Conservation (phyloP, 1,140 invertebrate species). For the Leptestheria dahalacensis region DNA sequence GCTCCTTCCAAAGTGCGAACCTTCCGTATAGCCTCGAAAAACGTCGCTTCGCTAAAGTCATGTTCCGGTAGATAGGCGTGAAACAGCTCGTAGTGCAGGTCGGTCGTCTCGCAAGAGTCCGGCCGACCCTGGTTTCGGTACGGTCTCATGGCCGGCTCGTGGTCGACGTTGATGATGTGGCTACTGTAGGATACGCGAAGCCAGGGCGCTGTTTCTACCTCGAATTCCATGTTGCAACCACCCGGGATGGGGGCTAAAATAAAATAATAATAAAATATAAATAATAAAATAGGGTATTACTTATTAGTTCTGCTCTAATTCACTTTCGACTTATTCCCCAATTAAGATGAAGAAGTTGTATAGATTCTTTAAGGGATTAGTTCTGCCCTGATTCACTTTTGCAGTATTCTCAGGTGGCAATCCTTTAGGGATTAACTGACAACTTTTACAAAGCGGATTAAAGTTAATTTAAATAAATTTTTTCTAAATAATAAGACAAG, state of each 20-base stretch:
- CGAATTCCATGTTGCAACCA: conserved; percentile 55
- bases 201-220: conserved; percentile 46
- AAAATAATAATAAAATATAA: conserved; percentile 3
- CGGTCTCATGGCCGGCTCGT: conserved; percentile 36
- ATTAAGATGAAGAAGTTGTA: too few species aligned
- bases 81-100: conserved; percentile 40
- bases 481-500: too few species aligned
- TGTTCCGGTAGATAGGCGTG: conserved; percentile 42
- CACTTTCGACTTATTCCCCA: too few species aligned
- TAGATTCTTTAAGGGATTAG: too few species aligned
- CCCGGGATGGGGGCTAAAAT: conserved; percentile 53
- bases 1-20: conserved; percentile 46
- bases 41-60: conserved; percentile 37
- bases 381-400: too few species aligned
- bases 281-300: conserved; percentile 7
- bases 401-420: too few species aligned
- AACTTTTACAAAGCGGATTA: too few species aligned
- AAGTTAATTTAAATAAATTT: too few species aligned
- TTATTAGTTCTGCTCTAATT: too few species aligned
- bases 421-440: too few species aligned
- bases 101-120: conserved; percentile 24
- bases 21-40: conserved; percentile 41
- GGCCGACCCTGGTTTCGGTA: conserved; percentile 14
- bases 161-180: conserved; percentile 39
- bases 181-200: conserved; percentile 34